A percentile compares a stretch with the other conserved stretches of the same genome.
Conservation (phyloP, 1,140 invertebrate genomes). For the Anoplophora glabripennis region DNA sequence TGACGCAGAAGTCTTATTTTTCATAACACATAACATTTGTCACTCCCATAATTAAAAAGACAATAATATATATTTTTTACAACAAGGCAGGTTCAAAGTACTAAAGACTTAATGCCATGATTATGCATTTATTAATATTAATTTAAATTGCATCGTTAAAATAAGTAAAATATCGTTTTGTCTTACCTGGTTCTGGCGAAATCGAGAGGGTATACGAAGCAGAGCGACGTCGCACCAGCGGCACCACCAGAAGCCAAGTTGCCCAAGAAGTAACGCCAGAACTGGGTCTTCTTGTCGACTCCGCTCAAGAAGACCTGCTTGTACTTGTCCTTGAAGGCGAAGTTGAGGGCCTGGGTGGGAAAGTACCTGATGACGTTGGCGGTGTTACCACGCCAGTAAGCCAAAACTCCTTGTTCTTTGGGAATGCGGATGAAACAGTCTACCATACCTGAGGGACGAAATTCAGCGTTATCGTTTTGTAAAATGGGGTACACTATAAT, state of each 20-base stretch:
- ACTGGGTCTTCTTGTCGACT: conserved; percentile 86
- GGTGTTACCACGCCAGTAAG: conserved; percentile 92
- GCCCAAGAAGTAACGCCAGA: conserved; percentile 79
- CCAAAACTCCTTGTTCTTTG: conserved; percentile 78
- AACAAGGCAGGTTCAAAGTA: no score
- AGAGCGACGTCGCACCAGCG: conserved; percentile 90
- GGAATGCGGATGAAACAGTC: conserved; percentile 85
- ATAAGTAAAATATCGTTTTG: background rate
- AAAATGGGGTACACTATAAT: no score
- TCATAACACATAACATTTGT: no score
- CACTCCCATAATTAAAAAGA: no score
- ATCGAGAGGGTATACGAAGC: conserved; percentile 95
- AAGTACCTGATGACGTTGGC: conserved; percentile 92
- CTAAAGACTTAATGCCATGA: no score
- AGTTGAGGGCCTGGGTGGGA: conserved; percentile 94
- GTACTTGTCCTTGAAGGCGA: conserved; percentile 92
- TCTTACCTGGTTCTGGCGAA: conserved; percentile 86
- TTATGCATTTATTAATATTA: no score
- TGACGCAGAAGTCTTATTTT: background rate
- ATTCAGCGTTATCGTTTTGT: no score
- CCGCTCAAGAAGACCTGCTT: conserved; percentile 81
- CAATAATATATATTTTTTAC: no score
- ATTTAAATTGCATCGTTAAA: no score
- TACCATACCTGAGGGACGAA: conserved; percentile 66
- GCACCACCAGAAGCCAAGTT: conserved; percentile 92